These are phyloP conservation scores for Saccostrea glomerata DNA, from an alignment of 1,140 invertebrate species.

Conservation along the genomic window DNA sequence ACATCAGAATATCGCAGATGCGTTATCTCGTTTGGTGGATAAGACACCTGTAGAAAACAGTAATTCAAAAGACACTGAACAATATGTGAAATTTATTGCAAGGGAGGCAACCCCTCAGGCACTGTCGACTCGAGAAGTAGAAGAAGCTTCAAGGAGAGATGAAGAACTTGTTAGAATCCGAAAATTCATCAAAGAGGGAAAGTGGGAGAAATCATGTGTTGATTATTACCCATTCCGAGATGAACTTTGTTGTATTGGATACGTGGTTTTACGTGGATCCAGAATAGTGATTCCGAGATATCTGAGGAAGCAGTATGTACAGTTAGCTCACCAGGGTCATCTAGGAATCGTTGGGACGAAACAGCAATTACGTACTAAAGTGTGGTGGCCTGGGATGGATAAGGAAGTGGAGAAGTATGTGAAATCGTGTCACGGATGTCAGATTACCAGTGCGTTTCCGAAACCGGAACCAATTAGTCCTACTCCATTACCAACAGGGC, in stretches of 20 bases:
- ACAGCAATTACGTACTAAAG: constrained; percentile 52
- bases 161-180: constrained; percentile 23
- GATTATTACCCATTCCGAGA: constrained; percentile 40
- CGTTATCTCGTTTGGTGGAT: constrained; percentile 53
- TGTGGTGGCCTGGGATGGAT: too few species aligned
- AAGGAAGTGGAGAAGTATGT: too few species aligned
- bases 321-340: constrained; percentile 57
- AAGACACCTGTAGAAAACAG: not conserved
- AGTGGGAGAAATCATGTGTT: constrained; percentile 36
- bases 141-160: not conserved
- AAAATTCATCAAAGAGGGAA: not conserved
- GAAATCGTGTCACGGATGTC: constrained; percentile 63
- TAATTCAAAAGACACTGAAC: not conserved
- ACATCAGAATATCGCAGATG: constrained; percentile 60
- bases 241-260: constrained; percentile 52
- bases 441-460: constrained; percentile 50
- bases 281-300: constrained; percentile 50
- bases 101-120: constrained; percentile 40
- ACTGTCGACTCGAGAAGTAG: constrained; percentile 45
- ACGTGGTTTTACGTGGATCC: constrained; percentile 54
- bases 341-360: constrained; percentile 57
- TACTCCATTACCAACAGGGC: constrained; percentile 51
- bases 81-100: constrained; percentile 40
- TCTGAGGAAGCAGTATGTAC: constrained; percentile 27
- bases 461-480: constrained; percentile 52